phyloP scores from a whole-genome alignment of 2,888 invertebrate genomes.

The Omphaloscelis lunosa region DNA sequence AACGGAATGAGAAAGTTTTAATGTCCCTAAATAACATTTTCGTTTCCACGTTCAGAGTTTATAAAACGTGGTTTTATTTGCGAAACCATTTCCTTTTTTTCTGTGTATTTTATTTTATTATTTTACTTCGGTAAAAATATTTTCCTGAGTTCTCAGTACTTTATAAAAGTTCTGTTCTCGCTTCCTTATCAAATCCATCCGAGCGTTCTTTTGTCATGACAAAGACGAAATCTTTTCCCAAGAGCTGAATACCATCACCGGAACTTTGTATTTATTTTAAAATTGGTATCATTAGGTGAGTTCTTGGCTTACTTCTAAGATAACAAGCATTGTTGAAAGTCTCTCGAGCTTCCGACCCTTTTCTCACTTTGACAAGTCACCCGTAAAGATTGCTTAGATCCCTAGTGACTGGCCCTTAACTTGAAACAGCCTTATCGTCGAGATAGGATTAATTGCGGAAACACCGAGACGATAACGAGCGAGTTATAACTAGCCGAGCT shows the following conservation, averaged over 20 bases:
- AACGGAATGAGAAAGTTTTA: conserved; percentile 59
- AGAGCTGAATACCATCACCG: conserved; percentile 63
- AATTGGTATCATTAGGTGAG: conserved; percentile 87
- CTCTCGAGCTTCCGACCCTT: conserved; percentile 89
- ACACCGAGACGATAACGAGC: conserved; percentile 86
- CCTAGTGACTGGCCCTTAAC: conserved; percentile 88
- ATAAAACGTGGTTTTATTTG: conserved; percentile 50
- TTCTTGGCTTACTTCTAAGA: conserved; percentile 88
- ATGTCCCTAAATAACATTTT: conserved; percentile 62
- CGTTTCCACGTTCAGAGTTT: conserved; percentile 43
- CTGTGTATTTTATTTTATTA: conserved; percentile 50
- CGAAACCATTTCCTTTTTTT: conserved; percentile 35
- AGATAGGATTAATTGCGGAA: conserved; percentile 90
- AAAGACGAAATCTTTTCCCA: conserved; percentile 64
- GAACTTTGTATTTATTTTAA: conserved; percentile 84
- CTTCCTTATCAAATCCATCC: conserved; percentile 56
- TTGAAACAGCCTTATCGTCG: conserved; percentile 88
- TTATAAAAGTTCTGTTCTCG: conserved; percentile 33
- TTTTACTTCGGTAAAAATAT: conserved; percentile 41
- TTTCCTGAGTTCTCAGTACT: conserved; percentile 28
- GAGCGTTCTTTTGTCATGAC: conserved; percentile 58
- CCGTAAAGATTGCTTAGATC: conserved; percentile 91
- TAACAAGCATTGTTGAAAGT: conserved; percentile 91
- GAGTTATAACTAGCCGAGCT: conserved; percentile 84
- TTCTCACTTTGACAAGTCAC: conserved; percentile 90